Evolutionary conservation across 2,797 vertebrate species (phyloP).

Genomic region (Acanthornis magna): DNA sequence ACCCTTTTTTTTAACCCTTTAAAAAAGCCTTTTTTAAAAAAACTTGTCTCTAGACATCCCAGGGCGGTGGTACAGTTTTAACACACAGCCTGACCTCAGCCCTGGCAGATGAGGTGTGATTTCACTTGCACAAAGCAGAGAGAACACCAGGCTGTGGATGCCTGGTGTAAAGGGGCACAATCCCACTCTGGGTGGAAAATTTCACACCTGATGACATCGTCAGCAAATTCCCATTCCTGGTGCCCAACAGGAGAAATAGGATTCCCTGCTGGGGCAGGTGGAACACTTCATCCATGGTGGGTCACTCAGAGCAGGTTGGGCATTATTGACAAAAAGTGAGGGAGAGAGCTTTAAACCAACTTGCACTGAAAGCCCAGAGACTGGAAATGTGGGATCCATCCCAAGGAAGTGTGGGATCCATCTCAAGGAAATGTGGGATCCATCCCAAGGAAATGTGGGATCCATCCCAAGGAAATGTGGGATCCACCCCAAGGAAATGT

Average conservation of each 20-base stretch:
- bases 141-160: not conserved
- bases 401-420: too few species aligned
- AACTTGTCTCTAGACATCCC: not conserved
- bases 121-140: not conserved
- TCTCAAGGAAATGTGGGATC: too few species aligned
- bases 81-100: not conserved
- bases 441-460: too few species aligned
- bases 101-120: rapidly evolving
- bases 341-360: not conserved
- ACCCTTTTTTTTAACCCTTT: too few species aligned
- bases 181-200: not conserved
- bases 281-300: not conserved
- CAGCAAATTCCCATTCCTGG: not conserved
- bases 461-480: not conserved
- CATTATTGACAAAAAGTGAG: not conserved
- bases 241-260: not conserved
- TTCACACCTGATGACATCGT: not conserved
- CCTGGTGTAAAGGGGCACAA: not conserved
- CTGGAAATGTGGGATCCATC: not conserved
- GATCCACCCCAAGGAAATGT: too few species aligned
- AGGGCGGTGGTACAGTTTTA: not conserved
- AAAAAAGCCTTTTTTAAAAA: not conserved
- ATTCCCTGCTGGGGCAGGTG: not conserved
- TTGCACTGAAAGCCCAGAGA: not conserved
- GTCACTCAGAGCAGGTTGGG: not conserved